A percentile compares a stretch with the other conserved stretches of the same genome.
phyloP scores from a whole-genome alignment of 2,888 invertebrate species.

The Conchocele bisecta region DNA sequence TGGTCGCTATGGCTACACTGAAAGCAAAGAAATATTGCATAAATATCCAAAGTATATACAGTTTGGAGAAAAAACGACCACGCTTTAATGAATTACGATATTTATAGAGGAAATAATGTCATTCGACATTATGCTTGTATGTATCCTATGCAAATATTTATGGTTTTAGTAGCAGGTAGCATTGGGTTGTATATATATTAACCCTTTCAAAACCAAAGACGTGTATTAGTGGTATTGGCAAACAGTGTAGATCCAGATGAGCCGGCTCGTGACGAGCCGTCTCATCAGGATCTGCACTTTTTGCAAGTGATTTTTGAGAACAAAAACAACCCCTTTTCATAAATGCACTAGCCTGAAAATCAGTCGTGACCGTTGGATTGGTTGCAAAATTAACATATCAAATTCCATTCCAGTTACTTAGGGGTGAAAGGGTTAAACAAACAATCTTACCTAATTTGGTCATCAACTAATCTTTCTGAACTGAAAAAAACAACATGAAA shows the following conservation, averaged over 20 bases:
- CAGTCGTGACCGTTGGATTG: too few species aligned
- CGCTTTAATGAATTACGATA: background rate
- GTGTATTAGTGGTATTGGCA: too few species aligned
- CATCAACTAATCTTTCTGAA: slow-evolving; percentile 95
- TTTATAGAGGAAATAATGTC: background rate
- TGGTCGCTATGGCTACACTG: slow-evolving; percentile 97
- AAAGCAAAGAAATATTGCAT: slow-evolving; percentile 50
- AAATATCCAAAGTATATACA: too few species aligned
- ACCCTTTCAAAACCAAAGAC: background rate
- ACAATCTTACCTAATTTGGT: slow-evolving; percentile 89
- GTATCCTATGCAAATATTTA: background rate
- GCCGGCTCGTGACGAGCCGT: too few species aligned
- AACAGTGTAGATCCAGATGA: too few species aligned
- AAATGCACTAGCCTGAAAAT: too few species aligned
- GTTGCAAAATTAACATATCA: too few species aligned
- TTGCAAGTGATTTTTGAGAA: too few species aligned
- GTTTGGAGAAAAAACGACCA: background rate
- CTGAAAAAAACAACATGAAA: slow-evolving; percentile 85
- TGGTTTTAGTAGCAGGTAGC: background rate
- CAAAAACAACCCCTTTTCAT: too few species aligned
- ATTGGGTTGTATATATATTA: background rate
- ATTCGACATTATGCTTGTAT: background rate
- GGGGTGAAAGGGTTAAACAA: too few species aligned
- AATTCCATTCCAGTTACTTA: too few species aligned
- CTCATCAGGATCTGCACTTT: too few species aligned